These are phyloP conservation scores for Phrynocephalus guinanensis DNA, from an alignment of 2,797 vertebrate genomes.

Conservation along the genomic window DNA sequence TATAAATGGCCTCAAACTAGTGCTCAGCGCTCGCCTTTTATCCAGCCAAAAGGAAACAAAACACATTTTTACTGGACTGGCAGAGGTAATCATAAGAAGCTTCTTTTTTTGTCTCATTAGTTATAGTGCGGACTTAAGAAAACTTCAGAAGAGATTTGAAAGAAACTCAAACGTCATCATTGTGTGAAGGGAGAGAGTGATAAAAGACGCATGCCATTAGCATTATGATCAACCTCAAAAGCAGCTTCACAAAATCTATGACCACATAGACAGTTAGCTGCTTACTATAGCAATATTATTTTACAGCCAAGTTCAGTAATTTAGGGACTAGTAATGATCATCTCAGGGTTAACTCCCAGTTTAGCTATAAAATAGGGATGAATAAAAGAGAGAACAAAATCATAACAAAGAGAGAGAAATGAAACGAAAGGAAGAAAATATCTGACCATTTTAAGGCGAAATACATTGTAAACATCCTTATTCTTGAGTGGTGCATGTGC, in stretches of 20 bases:
- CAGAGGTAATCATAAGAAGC: slow-evolving; percentile 43
- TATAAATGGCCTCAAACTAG: slow-evolving; percentile 68
- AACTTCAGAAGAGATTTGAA: slow-evolving; percentile 14
- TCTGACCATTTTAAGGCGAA: neutral
- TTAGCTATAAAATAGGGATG: neutral
- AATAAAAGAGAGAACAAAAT: no score
- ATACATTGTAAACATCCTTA: neutral
- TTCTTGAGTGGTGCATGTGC: neutral
- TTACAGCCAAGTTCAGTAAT: neutral
- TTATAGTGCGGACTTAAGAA: slow-evolving; percentile 38
- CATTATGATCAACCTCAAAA: slow-evolving; percentile 17
- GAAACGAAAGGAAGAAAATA: neutral
- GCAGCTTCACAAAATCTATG: slow-evolving; percentile 32
- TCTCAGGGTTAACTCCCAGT: neutral
- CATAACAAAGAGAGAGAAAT: no score
- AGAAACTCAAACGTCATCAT: slow-evolving; percentile 26
- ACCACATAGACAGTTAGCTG: neutral
- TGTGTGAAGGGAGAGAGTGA: neutral
- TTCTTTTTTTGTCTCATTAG: slow-evolving; percentile 47
- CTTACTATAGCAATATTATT: neutral
- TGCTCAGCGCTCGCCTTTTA: slow-evolving; percentile 56
- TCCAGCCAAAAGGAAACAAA: slow-evolving; percentile 59
- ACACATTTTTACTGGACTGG: slow-evolving; percentile 53
- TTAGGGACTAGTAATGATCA: slow-evolving; percentile 3
- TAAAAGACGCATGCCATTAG: slow-evolving; percentile 30